Conservation (phyloP, 2,113 vertebrate genomes). For the Triplophysa rosa region DNA sequence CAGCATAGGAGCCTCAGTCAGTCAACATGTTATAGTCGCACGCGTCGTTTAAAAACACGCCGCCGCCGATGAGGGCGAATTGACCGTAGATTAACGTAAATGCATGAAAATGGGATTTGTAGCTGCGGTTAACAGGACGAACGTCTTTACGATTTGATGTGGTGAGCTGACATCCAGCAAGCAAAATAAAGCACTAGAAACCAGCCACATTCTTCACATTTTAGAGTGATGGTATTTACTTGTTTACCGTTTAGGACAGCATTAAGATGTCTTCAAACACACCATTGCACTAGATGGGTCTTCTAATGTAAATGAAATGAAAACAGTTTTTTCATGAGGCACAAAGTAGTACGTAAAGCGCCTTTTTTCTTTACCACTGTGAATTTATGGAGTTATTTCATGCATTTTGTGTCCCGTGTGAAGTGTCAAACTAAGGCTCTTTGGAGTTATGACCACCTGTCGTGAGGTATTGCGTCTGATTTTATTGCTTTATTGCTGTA, state of each 20-base stretch:
- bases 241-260: neutral
- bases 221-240: constrained; percentile 5
- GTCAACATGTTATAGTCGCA: constrained; percentile 14
- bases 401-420: neutral
- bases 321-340: neutral
- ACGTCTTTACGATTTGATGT: neutral
- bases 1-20: neutral
- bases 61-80: neutral
- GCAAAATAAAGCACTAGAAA: neutral
- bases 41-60: neutral
- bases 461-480: neutral
- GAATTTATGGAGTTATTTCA: neutral
- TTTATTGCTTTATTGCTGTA: constrained; percentile 1
- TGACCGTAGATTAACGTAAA: neutral
- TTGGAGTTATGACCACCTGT: neutral
- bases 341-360: neutral
- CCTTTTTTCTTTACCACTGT: neutral
- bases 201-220: neutral
- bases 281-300: neutral
- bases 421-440: neutral
- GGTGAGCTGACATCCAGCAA: neutral
- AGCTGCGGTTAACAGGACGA: neutral
- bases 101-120: neutral
- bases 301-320: neutral
- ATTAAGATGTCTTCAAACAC: neutral